These are phyloP conservation scores for Chrysolina oricalcia DNA, from an alignment of 2,888 invertebrate genomes.

Conservation along the genomic window DNA sequence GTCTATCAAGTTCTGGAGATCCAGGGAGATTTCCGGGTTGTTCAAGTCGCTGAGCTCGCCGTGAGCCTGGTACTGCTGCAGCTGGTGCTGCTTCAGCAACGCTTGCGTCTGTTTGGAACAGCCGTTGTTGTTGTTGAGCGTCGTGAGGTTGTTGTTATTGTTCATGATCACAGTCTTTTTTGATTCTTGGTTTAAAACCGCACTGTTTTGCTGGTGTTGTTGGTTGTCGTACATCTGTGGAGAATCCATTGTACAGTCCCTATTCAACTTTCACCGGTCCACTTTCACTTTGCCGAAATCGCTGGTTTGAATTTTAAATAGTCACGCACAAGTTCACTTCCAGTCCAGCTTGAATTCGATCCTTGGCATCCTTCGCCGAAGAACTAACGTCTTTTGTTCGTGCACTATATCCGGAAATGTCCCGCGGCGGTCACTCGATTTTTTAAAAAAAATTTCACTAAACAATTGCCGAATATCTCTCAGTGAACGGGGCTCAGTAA, in stretches of 20 bases:
- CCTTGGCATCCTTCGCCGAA: not conserved
- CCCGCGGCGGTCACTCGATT: not conserved
- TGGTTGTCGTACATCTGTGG: constrained; percentile 90
- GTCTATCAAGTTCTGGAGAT: constrained; percentile 93
- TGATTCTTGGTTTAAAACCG: constrained; percentile 77
- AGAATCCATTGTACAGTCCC: constrained; percentile 79
- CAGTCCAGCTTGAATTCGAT: constrained; percentile 25
- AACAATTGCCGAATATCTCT: constrained; percentile 50
- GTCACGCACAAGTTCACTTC: constrained; percentile 55
- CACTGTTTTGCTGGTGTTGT: constrained; percentile 73
- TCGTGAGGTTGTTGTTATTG: constrained; percentile 72
- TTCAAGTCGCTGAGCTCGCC: constrained; percentile 90
- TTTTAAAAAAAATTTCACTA: constrained; percentile 17
- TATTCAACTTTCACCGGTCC: constrained; percentile 65
- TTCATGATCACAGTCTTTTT: constrained; percentile 72
- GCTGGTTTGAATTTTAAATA: constrained; percentile 48
- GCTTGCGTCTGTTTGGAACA: constrained; percentile 76
- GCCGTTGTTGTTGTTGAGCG: constrained; percentile 71
- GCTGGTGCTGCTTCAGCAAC: constrained; percentile 79
- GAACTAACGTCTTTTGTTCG: not conserved
- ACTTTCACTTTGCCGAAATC: constrained; percentile 65
- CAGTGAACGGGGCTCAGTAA: constrained; percentile 60
- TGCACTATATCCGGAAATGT: constrained; percentile 3
- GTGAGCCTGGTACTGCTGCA: constrained; percentile 83
- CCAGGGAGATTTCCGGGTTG: constrained; percentile 93